Percentiles rank a stretch among this genome's conserved stretches.
Conservation (phyloP, 35 echinoderm and acorn worm genomes). For the Acanthaster planci region DNA sequence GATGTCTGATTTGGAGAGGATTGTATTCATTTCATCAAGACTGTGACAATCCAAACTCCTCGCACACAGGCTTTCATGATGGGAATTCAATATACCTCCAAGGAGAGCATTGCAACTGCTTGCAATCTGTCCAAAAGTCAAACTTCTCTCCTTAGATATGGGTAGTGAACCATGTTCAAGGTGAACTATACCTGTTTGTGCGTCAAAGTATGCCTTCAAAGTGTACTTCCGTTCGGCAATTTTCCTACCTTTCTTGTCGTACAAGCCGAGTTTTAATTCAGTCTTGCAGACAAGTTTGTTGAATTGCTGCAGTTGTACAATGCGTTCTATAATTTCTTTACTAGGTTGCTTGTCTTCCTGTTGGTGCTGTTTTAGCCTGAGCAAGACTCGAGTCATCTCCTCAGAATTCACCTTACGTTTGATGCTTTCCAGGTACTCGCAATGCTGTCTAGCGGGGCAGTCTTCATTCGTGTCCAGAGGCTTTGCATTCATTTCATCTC, state of each 20-base stretch:
- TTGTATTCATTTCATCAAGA: constrained; percentile 23
- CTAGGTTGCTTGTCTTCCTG: neutral
- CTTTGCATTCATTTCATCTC: constrained; percentile 24
- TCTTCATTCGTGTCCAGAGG: neutral
- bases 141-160: neutral
- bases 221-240: neutral
- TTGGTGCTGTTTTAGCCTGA: constrained; percentile 20
- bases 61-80: neutral
- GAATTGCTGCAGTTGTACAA: neutral
- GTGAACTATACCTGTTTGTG: neutral
- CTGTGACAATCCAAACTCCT: neutral
- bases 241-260: neutral
- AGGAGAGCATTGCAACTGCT: neutral
- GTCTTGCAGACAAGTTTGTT: constrained; percentile 6
- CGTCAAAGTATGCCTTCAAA: neutral
- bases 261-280: constrained; percentile 24
- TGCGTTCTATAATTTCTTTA: neutral
- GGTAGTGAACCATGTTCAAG: neutral
- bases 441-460: constrained; percentile 25
- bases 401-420: constrained; percentile 28
- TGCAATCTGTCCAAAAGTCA: neutral
- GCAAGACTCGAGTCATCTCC: constrained; percentile 28
- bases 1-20: constrained; percentile 4
- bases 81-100: neutral
- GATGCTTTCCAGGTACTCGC: neutral